Conservation (phyloP, 2,797 vertebrate species). For the Tamandua tetradactyla region DNA sequence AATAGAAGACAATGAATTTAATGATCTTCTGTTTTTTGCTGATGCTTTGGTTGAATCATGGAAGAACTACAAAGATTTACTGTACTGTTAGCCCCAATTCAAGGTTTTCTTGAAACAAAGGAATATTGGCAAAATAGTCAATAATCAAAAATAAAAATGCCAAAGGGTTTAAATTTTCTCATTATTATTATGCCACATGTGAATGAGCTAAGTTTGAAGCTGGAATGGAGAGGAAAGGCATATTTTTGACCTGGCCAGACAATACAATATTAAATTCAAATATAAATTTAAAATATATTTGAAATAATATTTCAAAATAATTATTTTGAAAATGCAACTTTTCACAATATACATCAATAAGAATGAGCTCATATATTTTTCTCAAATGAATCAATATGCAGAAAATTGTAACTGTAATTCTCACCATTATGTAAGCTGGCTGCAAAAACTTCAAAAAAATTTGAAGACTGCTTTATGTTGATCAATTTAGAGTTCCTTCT, state of each 20-base stretch:
- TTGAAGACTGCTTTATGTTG: background rate
- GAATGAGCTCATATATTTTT: background rate
- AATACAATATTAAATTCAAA: background rate
- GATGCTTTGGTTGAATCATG: too few relatives aligned
- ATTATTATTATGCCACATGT: background rate
- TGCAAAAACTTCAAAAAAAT: background rate
- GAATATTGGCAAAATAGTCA: too few relatives aligned
- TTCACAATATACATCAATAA: background rate
- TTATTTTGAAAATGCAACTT: constrained; percentile 2
- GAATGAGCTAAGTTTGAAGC: background rate
- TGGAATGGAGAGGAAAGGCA: background rate
- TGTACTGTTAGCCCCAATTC: background rate
- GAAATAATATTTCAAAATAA: too few relatives aligned
- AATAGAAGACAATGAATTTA: too few relatives aligned
- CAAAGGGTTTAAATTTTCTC: background rate
- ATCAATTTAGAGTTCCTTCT: background rate
- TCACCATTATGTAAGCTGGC: background rate
- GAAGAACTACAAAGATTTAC: too few relatives aligned
- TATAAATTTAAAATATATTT: too few relatives aligned
- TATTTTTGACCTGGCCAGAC: background rate
- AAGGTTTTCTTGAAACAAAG: background rate
- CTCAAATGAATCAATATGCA: background rate
- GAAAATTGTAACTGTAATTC: background rate
- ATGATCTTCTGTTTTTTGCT: too few relatives aligned
- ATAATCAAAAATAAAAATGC: too few relatives aligned